Base-by-base conservation (phyloP, 2,888 invertebrate species). In the Formica aserva region DNA sequence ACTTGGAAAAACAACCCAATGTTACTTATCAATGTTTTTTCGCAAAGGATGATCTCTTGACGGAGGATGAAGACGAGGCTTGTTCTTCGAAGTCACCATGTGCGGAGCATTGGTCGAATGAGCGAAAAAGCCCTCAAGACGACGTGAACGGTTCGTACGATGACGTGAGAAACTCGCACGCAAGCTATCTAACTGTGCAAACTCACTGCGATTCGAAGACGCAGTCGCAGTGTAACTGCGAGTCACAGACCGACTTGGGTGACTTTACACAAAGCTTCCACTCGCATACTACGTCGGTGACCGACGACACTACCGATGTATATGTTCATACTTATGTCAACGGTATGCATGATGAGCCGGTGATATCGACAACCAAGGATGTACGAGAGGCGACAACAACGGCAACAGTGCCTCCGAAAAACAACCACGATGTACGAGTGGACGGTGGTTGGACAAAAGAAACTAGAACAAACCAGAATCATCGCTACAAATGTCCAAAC, bases 261-360 rank as follows among this genome's bases (percentile, higher is more conserved):
- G 88, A 87, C n/a, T 83, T 87, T 22, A 72, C 83, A 11, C 88
- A 86, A 15, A 88, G 88, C 62, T 88, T 88, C 38, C 86, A 84
- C 32, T 88, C 88, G 8, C 88, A 88, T 18, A 88, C 86, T 29
- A 86, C 65, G 8, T 86, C 84, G 26, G 62, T 35, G 0, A 55
- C 55, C 15, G 77, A 77, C n/a, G 77, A 77, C 15, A 38, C 69
- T 3, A 77, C 69, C 15, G 67, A 55, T 1, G 15, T 77, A 18
- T 55, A 75, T 8, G 45, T 45, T 5, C 63, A 63, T 9, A 15
- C 45, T 1, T 35, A 22, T 3, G 75, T 15, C 15, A 63, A 0
- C 45, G 65, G 1, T 35, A 35, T 35, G 26, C 52, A 67, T 8
- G 41, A 3, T 22, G 77, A 66, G 11, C 57, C 48, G 5, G 29